phyloP scores from a whole-genome alignment of 2,888 invertebrate genomes.

The Tetanocera ferruginea region DNA sequence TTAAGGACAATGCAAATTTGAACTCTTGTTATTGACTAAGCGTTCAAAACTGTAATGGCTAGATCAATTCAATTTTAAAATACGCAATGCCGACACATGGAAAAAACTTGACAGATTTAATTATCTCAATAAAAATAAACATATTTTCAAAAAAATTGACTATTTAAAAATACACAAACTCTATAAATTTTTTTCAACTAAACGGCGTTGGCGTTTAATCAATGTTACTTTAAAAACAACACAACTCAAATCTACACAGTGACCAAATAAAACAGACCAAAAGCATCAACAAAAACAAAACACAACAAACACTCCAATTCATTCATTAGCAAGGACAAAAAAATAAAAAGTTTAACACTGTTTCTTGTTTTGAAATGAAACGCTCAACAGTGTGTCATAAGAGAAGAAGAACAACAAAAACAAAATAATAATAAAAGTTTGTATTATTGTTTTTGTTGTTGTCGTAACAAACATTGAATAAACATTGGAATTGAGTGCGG shows the following conservation, averaged over 20 bases:
- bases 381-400: neutral
- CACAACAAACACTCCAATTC: too few relatives aligned
- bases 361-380: neutral
- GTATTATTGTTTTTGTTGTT: conserved; percentile 8
- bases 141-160: too few relatives aligned
- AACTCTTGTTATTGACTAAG: too few relatives aligned
- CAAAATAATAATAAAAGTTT: neutral
- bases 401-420: neutral
- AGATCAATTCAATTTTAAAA: too few relatives aligned
- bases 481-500: conserved; percentile 25
- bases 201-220: neutral
- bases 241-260: neutral
- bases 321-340: neutral
- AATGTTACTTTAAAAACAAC: neutral
- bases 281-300: neutral
- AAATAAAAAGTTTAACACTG: neutral
- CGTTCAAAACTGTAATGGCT: too few relatives aligned
- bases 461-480: neutral
- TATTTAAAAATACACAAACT: too few relatives aligned
- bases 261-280: neutral
- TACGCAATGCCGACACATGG: too few relatives aligned
- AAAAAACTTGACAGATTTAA: too few relatives aligned
- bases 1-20: too few relatives aligned
- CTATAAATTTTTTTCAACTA: neutral
- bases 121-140: too few relatives aligned